Conservation (phyloP, 2,888 invertebrate genomes). For the Aspidiotus rigidus region DNA sequence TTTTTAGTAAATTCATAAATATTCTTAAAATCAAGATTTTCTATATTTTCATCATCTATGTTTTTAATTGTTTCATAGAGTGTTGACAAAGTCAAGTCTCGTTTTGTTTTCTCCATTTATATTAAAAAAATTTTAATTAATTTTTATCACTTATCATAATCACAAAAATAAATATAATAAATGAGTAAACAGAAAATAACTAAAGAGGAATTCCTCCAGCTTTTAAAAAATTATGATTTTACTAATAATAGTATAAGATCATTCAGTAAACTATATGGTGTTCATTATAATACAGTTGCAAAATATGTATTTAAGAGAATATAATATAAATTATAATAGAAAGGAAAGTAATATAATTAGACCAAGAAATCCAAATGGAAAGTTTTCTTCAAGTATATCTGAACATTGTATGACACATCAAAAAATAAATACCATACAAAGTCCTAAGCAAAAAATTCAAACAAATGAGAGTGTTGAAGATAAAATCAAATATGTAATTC, state of each 20-base stretch:
- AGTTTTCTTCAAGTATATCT: background rate
- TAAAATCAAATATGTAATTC: background rate
- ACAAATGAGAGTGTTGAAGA: background rate
- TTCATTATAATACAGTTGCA: background rate
- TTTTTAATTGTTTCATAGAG: constrained; percentile 15
- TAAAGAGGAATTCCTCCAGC: constrained; percentile 2
- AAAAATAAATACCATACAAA: background rate
- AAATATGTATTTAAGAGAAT: background rate
- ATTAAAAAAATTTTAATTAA: background rate
- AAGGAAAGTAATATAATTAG: background rate
- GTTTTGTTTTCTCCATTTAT: constrained; percentile 5
- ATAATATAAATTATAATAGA: constrained; percentile 1
- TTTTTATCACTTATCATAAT: background rate
- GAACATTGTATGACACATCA: background rate
- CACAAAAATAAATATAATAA: constrained; percentile 11
- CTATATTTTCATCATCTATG: background rate
- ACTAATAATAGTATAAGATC: background rate
- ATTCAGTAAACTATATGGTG: background rate
- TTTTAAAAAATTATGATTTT: constrained; percentile 1
- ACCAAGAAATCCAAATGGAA: constrained; percentile 1
- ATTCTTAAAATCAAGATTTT: background rate
- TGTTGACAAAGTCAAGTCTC: constrained; percentile 5
- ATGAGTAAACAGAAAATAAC: background rate
- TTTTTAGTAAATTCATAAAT: constrained; percentile 13
- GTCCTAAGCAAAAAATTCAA: background rate